These are phyloP conservation scores for Melanargia galathea DNA, from an alignment of 2,888 invertebrate species.

Conservation along the genomic window DNA sequence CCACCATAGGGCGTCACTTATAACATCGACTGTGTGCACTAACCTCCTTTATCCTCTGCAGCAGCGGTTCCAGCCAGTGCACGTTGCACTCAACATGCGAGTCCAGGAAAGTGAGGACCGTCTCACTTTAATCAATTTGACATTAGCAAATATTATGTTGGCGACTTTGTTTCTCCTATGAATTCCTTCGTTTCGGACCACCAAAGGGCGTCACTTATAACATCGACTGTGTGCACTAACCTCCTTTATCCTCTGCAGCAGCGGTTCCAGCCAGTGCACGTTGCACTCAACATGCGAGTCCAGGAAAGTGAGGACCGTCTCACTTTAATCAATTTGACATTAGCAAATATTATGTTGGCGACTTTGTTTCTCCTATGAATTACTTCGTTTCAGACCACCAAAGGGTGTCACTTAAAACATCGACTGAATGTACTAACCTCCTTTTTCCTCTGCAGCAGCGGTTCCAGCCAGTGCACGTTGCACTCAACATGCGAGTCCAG, in stretches of 20 bases:
- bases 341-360: too few relatives aligned
- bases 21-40: too few relatives aligned
- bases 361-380: too few relatives aligned
- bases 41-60: conserved; percentile 95
- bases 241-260: conserved; percentile 94
- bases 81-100: conserved; percentile 99
- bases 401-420: background rate
- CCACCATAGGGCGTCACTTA: background rate
- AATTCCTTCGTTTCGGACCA: too few relatives aligned
- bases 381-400: too few relatives aligned
- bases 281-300: conserved; percentile 99
- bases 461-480: conserved; percentile 97
- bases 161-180: too few relatives aligned
- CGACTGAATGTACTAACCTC: conserved; percentile 83
- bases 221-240: conserved; percentile 66
- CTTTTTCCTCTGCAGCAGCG: conserved; percentile 93
- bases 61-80: conserved; percentile 97
- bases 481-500: conserved; percentile 99
- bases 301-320: conserved; percentile 95
- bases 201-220: background rate
- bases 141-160: too few relatives aligned
- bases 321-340: too few relatives aligned
- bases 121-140: too few relatives aligned
- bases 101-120: conserved; percentile 97
- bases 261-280: conserved; percentile 96